phyloP scores from a whole-genome alignment of 2,113 vertebrate species.

The Dryoscopus gambensis region DNA sequence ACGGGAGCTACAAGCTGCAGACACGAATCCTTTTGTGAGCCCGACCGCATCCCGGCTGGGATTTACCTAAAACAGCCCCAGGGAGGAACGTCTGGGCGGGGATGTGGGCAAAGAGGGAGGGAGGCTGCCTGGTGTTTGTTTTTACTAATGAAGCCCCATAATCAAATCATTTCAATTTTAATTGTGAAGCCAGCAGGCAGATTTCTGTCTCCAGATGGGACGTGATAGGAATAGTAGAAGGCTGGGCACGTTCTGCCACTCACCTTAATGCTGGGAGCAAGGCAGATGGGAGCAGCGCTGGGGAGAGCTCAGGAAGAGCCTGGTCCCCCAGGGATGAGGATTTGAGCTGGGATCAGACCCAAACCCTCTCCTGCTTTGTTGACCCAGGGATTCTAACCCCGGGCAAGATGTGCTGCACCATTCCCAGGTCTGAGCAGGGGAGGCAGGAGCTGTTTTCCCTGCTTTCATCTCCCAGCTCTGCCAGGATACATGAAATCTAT shows the following conservation, averaged over 20 bases:
- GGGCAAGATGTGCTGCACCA: neutral
- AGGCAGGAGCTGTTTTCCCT: neutral
- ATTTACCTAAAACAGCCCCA: neutral
- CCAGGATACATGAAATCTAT: neutral
- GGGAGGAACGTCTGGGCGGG: neutral
- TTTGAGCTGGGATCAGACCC: neutral
- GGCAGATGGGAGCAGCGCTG: neutral
- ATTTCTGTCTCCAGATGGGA: constrained; percentile 64
- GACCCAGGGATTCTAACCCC: neutral
- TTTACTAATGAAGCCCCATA: constrained; percentile 53
- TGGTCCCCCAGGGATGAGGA: neutral
- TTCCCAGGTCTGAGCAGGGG: neutral
- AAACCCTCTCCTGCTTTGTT: neutral
- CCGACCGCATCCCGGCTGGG: neutral
- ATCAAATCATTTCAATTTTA: constrained; percentile 61
- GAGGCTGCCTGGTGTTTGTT: constrained; percentile 43
- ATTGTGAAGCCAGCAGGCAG: constrained; percentile 62
- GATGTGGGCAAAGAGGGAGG: neutral
- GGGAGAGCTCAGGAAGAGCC: neutral
- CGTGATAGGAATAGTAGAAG: constrained; percentile 40
- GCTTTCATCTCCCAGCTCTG: neutral
- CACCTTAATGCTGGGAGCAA: neutral
- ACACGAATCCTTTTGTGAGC: neutral
- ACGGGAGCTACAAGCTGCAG: neutral
- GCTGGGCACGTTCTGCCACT: neutral